Percentiles rank a stretch among this genome's conserved stretches.
Conservation (phyloP, 2,797 vertebrate genomes). For the Pangasius krempfi region DNA sequence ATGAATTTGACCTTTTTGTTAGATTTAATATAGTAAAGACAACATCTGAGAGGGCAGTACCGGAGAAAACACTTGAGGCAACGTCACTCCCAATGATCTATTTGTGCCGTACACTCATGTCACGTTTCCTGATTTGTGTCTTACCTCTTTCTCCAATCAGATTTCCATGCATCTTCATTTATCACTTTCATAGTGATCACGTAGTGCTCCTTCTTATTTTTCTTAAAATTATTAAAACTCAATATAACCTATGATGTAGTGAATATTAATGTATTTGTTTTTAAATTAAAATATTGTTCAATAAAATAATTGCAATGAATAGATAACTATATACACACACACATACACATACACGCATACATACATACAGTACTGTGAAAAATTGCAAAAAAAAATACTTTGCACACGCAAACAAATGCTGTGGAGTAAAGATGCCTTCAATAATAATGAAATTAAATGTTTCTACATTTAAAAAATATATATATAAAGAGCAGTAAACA, state of each 20-base stretch:
- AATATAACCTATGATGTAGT: background rate
- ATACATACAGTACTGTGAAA: too few relatives aligned
- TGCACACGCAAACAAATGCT: too few relatives aligned
- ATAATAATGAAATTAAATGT: too few relatives aligned
- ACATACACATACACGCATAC: too few relatives aligned
- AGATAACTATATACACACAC: background rate
- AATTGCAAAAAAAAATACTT: too few relatives aligned
- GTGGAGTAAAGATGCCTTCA: too few relatives aligned
- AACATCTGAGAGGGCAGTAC: conserved; percentile 8
- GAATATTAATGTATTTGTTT: background rate
- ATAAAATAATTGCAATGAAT: background rate
- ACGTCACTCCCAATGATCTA: conserved; percentile 18
- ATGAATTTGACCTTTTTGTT: background rate
- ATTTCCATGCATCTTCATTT: conserved; percentile 71
- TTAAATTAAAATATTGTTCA: background rate
- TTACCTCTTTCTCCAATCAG: conserved; percentile 67
- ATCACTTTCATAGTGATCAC: conserved; percentile 58
- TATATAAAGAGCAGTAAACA: too few relatives aligned
- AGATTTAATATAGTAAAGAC: background rate
- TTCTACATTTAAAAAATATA: too few relatives aligned
- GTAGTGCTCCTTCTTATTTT: conserved; percentile 55
- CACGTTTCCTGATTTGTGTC: conserved; percentile 65
- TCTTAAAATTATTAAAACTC: conserved; percentile 6
- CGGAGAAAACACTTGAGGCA: background rate
- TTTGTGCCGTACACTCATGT: conserved; percentile 2